Conservation (phyloP, 2,113 vertebrate species). For the Cinclus mexicanus region DNA sequence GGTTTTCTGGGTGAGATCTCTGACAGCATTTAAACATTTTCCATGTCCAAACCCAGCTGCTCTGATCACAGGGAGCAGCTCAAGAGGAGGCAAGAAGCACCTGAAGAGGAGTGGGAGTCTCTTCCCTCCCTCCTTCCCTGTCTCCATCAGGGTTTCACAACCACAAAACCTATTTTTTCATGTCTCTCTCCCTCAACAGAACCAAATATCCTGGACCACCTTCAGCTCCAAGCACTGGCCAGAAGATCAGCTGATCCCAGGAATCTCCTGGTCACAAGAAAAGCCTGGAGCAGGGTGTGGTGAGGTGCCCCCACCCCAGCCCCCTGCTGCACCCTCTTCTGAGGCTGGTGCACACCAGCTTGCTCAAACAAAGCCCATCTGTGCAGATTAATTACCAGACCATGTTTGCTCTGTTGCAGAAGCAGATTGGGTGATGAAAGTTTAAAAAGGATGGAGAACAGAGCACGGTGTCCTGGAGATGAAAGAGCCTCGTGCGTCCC, state of each 20-base stretch:
- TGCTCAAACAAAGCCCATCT: slow-evolving; percentile 57
- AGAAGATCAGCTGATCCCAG: neutral
- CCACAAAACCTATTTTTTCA: neutral
- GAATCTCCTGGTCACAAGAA: neutral
- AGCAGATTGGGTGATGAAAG: neutral
- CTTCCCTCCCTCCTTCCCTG: neutral
- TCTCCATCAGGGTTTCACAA: neutral
- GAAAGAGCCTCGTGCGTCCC: fast-evolving
- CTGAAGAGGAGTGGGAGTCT: neutral
- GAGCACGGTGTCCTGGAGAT: neutral
- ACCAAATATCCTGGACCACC: neutral
- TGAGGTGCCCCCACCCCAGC: neutral
- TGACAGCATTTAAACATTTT: neutral
- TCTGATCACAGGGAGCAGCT: neutral
- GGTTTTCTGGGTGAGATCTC: neutral
- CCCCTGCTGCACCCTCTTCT: neutral
- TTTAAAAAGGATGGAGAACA: slow-evolving; percentile 25
- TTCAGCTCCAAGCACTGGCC: neutral
- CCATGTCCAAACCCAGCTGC: neutral
- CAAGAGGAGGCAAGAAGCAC: neutral
- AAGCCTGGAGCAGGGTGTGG: neutral
- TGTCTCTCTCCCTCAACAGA: fast-evolving
- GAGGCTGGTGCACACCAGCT: neutral
- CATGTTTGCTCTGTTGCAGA: neutral
- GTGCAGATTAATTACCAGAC: neutral